Base-by-base conservation (phyloP, 2,888 invertebrate genomes). In the Agriotes lineatus region DNA sequence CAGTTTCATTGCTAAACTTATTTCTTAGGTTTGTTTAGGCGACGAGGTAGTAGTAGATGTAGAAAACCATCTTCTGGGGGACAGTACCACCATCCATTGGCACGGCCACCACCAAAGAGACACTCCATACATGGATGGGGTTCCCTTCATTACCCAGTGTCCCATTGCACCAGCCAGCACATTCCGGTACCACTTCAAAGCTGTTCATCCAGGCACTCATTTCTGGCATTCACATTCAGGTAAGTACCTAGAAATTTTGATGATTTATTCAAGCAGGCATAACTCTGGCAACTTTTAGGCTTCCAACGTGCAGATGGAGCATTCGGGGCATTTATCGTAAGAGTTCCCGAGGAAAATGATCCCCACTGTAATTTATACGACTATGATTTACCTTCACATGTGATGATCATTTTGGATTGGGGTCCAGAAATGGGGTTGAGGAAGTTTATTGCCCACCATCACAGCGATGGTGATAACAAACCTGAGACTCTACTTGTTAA, bases 41-140 rank as follows among this genome's bases (percentile, higher is more conserved):
- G 96, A 97, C 80, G 87, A 89, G 22, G 86, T 96, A 1, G 88
- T 93, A 20, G 95, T 96, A 0, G 94, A 96, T 78, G 92, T 96
- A 5, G 88, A 90, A 72, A 97, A 97, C 80, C 87, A 89, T 68
- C 81, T 96, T 82, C 87, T 90, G 79, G 91, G 92, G 0, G 95
- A 95, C 80, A 92, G 91, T 18, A 95, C 95, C 0, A 91, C 93
- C 0, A 90, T 97, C 16, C 97, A 97, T 80, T 97, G 96, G 96
- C 97, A 97, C 79, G 96, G 97, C 0, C 90, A 93, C 78, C 95
- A 95, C 79, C 94, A 95, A 82, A 84, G 85, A 58, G 88, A 88
- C 0, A 90, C 90, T 0, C 95, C 95, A 0, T 95, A 92, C 80
- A 95, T 95, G 95, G 96, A 96, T 74, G 96, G 96, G 0, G 95